These are phyloP conservation scores for Pao palembangensis DNA, from an alignment of 2,113 vertebrate species.

Conservation along the genomic window DNA sequence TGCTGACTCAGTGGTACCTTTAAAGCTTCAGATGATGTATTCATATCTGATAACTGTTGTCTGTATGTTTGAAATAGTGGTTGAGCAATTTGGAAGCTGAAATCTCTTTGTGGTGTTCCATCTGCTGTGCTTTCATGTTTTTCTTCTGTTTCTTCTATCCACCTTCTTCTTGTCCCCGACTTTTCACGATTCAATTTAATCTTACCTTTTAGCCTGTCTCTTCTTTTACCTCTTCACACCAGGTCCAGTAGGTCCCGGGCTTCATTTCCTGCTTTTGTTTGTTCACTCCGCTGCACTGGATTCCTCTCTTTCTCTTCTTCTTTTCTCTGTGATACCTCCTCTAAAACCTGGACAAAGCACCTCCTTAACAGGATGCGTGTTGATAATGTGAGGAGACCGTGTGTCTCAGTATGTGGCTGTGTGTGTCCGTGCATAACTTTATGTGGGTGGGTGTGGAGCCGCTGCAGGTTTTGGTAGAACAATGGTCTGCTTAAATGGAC, in stretches of 20 bases:
- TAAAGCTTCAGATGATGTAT: background rate
- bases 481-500: conserved; percentile 31
- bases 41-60: background rate
- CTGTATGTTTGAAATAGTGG: no score
- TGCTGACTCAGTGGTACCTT: background rate
- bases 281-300: background rate
- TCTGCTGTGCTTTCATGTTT: conserved; percentile 14
- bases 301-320: conserved; percentile 6
- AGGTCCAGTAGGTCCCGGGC: background rate
- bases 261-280: background rate
- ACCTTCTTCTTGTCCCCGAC: no score
- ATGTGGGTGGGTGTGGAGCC: conserved; percentile 1
- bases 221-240: background rate
- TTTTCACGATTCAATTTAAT: no score
- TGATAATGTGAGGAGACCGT: background rate
- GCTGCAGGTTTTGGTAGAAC: conserved; percentile 19
- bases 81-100: background rate
- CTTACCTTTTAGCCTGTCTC: no score
- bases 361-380: conserved; percentile 27
- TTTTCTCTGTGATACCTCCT: background rate
- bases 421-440: conserved; percentile 19
- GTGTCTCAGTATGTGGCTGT: conserved; percentile 1
- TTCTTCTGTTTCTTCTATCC: conserved; percentile 3
- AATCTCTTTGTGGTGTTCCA: background rate
- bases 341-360: conserved; percentile 20